Evolutionary conservation across 2,797 vertebrate species (phyloP).

Genomic region (Salmo trutta): DNA sequence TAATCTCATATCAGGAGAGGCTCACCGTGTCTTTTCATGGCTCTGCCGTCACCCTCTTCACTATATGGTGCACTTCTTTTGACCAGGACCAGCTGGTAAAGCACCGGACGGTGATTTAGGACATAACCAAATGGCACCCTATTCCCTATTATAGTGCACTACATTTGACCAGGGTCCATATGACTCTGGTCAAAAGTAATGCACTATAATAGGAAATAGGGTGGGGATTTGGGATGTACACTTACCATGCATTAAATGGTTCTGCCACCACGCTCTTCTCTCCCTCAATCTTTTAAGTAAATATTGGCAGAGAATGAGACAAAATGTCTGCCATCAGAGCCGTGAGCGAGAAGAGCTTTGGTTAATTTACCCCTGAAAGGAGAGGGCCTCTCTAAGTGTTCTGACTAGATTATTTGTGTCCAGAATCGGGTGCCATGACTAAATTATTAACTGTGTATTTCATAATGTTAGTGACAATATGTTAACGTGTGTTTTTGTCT

Average conservation of each 20-base stretch:
- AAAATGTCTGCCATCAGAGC: conserved; percentile 54
- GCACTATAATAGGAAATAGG: too few relatives aligned
- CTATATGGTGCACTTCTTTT: too few relatives aligned
- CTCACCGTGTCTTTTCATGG: too few relatives aligned
- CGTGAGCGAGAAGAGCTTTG: conserved; percentile 51
- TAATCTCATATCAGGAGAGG: conserved; percentile 12
- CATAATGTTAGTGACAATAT: conserved; percentile 99
- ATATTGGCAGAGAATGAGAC: conserved; percentile 54
- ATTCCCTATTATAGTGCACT: too few relatives aligned
- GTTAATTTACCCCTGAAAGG: conserved; percentile 64
- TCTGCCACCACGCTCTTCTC: conserved; percentile 17
- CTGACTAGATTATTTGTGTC: conserved; percentile 79
- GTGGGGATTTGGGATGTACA: background rate
- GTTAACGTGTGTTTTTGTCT: conserved; percentile 92
- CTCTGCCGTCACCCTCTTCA: too few relatives aligned
- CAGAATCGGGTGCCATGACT: conserved; percentile 80
- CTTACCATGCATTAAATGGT: conserved; percentile 26
- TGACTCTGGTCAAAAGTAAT: too few relatives aligned
- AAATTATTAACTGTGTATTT: conserved; percentile 99
- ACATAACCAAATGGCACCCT: too few relatives aligned
- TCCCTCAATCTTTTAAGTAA: conserved; percentile 42
- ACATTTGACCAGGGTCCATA: too few relatives aligned
- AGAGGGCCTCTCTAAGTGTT: conserved; percentile 47
- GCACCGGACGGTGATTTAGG: too few relatives aligned
- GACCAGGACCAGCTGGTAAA: too few relatives aligned